phyloP scores from a whole-genome alignment of 2,113 vertebrate species.

The Dipodomys ordii region DNA sequence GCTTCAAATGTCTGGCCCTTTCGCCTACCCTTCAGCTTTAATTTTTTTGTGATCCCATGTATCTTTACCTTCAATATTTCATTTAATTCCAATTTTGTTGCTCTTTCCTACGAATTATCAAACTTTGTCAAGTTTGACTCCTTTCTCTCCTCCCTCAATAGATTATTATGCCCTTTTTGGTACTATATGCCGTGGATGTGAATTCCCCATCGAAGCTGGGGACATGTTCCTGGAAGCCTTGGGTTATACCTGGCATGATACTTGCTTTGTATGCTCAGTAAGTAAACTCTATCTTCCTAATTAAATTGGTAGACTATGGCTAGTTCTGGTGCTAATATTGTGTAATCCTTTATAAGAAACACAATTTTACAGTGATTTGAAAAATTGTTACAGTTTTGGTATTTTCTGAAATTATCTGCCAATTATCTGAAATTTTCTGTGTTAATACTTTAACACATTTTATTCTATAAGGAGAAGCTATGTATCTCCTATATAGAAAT shows the following conservation, averaged over 20 bases:
- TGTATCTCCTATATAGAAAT: conserved; percentile 40
- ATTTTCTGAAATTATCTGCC: too few relatives aligned
- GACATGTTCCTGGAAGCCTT: conserved; percentile 97
- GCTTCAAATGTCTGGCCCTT: too few relatives aligned
- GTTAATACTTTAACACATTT: not conserved
- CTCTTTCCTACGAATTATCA: not conserved
- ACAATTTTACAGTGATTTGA: conserved; percentile 65
- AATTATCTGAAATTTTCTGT: too few relatives aligned
- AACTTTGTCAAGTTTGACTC: not conserved
- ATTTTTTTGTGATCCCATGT: not conserved
- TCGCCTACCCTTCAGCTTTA: too few relatives aligned
- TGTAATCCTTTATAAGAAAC: not conserved
- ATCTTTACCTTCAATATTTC: not conserved
- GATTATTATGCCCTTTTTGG: conserved; percentile 97
- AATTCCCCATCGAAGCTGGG: conserved; percentile 98
- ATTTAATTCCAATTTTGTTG: not conserved
- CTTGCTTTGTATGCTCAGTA: conserved; percentile 98
- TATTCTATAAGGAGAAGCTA: not conserved
- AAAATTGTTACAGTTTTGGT: too few relatives aligned
- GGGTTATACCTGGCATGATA: conserved; percentile 97
- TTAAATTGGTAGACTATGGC: not conserved
- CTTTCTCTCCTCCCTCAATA: conserved; percentile 72
- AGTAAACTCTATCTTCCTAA: conserved; percentile 70
- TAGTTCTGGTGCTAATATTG: conserved; percentile 34
- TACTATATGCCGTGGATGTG: conserved; percentile 96